Conservation (phyloP, 2,113 vertebrate genomes). For the Phalacrocorax aristotelis region DNA sequence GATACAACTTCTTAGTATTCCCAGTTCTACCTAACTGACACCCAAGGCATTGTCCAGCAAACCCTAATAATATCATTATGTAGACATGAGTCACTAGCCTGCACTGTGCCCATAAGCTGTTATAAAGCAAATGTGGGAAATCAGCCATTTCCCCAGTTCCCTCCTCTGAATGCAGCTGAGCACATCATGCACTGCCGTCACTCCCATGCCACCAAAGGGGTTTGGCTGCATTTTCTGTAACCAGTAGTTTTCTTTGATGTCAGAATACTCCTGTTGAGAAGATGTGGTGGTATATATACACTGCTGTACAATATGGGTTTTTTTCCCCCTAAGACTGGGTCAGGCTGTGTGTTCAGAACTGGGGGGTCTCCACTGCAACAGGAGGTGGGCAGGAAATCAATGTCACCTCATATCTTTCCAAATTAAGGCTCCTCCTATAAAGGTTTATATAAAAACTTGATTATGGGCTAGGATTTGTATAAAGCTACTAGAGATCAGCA, state of each 20-base stretch:
- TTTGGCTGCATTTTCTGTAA: not conserved
- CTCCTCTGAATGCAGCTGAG: fast-evolving
- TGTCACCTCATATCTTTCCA: not conserved
- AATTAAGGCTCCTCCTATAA: not conserved
- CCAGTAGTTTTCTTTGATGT: not conserved
- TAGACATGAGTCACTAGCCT: not conserved
- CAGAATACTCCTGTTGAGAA: not conserved
- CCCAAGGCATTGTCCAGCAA: not conserved
- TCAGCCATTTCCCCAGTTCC: not conserved
- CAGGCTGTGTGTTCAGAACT: not conserved
- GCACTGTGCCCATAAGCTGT: not conserved
- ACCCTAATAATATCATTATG: not conserved
- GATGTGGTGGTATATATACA: too few relatives aligned
- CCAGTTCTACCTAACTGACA: not conserved
- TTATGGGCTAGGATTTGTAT: not conserved
- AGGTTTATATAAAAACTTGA: not conserved
- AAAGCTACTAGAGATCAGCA: not conserved
- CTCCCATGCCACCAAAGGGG: not conserved
- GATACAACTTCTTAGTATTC: not conserved
- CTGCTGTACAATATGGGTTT: fast-evolving
- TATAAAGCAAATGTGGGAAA: not conserved
- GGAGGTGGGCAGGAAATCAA: not conserved
- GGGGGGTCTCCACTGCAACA: not conserved
- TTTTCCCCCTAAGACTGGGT: fast-evolving
- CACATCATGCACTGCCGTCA: not conserved